Percentiles rank a stretch among this genome's conserved stretches.
phyloP scores from a whole-genome alignment of 2,888 invertebrate genomes.

The Nephrotoma appendiculata region DNA sequence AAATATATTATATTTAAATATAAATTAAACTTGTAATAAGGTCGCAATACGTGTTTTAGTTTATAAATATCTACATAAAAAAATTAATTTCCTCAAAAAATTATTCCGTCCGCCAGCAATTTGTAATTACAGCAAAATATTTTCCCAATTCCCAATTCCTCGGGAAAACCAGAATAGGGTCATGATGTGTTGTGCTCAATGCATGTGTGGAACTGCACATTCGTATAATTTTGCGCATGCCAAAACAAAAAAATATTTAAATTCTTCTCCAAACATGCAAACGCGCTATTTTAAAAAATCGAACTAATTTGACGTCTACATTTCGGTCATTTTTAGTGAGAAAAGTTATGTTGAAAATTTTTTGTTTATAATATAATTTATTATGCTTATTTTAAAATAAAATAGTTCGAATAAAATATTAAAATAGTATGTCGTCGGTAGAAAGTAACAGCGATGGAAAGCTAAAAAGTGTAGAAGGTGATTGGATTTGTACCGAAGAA shows the following conservation, averaged over 20 bases:
- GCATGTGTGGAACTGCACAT: too few relatives aligned
- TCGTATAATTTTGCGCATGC: background rate
- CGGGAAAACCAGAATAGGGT: too few relatives aligned
- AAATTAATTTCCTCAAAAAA: too few relatives aligned
- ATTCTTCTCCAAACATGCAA: background rate
- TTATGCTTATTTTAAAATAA: background rate
- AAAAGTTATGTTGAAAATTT: background rate
- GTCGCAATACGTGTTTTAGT: too few relatives aligned
- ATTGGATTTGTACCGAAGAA: conserved; percentile 25
- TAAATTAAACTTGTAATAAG: too few relatives aligned
- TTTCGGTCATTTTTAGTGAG: background rate
- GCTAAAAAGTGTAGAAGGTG: conserved; percentile 14
- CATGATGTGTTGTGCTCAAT: too few relatives aligned
- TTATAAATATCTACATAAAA: too few relatives aligned
- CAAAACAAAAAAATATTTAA: background rate
- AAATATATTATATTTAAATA: too few relatives aligned
- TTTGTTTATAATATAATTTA: background rate
- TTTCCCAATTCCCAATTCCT: too few relatives aligned
- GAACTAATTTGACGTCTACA: background rate
- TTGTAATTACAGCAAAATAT: too few relatives aligned
- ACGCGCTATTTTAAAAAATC: background rate
- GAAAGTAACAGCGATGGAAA: background rate
- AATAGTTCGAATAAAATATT: background rate
- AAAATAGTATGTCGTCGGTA: background rate
- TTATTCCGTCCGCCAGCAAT: too few relatives aligned